phyloP scores from a whole-genome alignment of 1,140 invertebrate genomes.

The Drosophila sechellia region DNA sequence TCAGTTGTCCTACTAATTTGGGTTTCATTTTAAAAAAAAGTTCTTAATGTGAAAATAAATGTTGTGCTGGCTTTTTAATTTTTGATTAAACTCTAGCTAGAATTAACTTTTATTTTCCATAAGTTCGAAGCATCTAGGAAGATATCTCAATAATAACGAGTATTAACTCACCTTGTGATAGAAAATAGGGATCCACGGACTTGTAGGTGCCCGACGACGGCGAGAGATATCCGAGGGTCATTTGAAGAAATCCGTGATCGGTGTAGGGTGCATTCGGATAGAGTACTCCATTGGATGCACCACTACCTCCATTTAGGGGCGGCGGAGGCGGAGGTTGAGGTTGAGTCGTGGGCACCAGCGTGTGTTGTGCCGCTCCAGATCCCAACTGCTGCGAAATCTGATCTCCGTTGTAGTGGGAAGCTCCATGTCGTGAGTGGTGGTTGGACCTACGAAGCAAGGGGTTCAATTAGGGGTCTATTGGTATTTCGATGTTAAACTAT shows the following conservation, averaged over 20 bases:
- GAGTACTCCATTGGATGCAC: constrained; percentile 57
- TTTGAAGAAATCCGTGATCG: constrained; percentile 87
- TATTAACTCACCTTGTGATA: constrained; percentile 87
- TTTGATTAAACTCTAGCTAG: too few species aligned
- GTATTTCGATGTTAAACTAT: too few species aligned
- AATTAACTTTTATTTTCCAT: not conserved
- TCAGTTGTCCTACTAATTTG: not conserved
- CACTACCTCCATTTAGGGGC: constrained; percentile 48
- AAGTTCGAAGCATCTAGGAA: not conserved
- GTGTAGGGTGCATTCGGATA: constrained; percentile 85
- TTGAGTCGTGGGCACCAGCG: constrained; percentile 88
- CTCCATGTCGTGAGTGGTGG: constrained; percentile 14
- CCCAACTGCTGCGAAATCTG: constrained; percentile 11
- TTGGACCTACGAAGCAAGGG: constrained; percentile 1
- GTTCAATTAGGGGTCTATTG: not conserved
- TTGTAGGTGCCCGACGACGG: constrained; percentile 87
- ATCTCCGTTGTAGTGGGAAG: constrained; percentile 18
- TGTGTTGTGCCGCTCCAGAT: constrained; percentile 40
- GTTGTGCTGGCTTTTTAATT: not conserved
- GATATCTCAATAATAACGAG: not conserved
- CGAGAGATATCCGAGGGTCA: constrained; percentile 88
- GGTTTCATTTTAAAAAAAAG: not conserved
- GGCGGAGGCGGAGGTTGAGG: constrained; percentile 89
- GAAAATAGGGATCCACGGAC: constrained; percentile 88
- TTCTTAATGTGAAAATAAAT: not conserved